phyloP scores from a whole-genome alignment of 1,140 invertebrate species.

The Andricus grossulariae region DNA sequence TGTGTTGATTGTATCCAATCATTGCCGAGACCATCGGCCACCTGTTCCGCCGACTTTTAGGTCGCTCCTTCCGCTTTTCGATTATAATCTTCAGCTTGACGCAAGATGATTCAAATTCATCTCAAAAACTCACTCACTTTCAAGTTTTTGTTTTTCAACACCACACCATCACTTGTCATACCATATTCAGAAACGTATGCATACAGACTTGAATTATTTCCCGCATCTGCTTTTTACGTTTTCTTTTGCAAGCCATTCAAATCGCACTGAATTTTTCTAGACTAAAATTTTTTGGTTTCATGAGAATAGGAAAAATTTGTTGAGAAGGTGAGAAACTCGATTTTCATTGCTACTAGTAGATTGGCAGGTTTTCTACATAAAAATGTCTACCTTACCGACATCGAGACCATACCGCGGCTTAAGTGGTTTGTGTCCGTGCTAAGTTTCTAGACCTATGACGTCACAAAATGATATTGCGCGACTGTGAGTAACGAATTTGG shows the following conservation, averaged over 20 bases:
- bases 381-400: no score
- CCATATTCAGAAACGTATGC: not conserved
- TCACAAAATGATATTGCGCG: no score
- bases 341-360: no score
- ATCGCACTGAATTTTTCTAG: conserved; percentile 45
- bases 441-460: no score
- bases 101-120: conserved; percentile 1
- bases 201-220: not conserved
- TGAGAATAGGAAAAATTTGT: not conserved
- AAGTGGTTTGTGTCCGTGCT: no score
- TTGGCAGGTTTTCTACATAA: no score
- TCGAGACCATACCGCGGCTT: no score
- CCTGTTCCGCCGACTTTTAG: conserved; percentile 47
- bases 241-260: conserved; percentile 74
- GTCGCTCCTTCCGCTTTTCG: not conserved
- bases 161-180: no score
- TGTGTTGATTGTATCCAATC: conserved; percentile 89
- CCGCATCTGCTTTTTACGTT: conserved; percentile 68
- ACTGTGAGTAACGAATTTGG: no score
- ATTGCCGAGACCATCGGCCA: conserved; percentile 71
- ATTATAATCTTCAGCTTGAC: conserved; percentile 8
- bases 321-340: not conserved
- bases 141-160: not conserved
- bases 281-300: conserved; percentile 38
- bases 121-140: not conserved